phyloP scores from a whole-genome alignment of 2,113 vertebrate genomes.

The Macquaria ambigua region DNA sequence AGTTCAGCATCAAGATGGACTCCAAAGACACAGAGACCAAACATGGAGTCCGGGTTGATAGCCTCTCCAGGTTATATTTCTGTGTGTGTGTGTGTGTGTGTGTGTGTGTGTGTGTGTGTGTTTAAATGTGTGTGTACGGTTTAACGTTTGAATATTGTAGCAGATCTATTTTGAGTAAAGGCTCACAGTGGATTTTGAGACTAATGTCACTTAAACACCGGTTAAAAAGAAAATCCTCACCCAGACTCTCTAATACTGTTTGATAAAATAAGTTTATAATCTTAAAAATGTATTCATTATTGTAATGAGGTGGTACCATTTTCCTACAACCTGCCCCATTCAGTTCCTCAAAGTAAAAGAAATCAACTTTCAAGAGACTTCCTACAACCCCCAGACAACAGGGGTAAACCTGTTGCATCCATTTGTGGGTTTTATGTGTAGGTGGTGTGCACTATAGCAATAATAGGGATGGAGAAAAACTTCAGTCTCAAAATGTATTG shows the following conservation, averaged over 20 bases:
- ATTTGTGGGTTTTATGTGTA: not conserved
- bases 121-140: not conserved
- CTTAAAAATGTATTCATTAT: not conserved
- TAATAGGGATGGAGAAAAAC: not conserved
- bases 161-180: conserved; percentile 1
- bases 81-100: not conserved
- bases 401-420: not conserved
- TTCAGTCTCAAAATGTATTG: not conserved
- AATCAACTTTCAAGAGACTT: not conserved
- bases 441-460: not conserved
- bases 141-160: not conserved
- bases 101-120: not conserved
- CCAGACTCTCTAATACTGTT: too few species aligned
- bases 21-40: conserved; percentile 95
- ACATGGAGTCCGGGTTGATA: conserved; percentile 94
- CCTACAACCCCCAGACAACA: not conserved
- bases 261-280: not conserved
- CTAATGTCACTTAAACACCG: not conserved
- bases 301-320: not conserved
- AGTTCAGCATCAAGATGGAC: conserved; percentile 95
- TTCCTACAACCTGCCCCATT: not conserved
- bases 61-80: conserved; percentile 86
- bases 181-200: not conserved
- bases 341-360: not conserved
- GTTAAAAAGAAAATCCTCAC: not conserved